Percentiles rank a stretch among this genome's conserved stretches.
Conservation (phyloP, 1,140 invertebrate species). For the Lordiphosa mommai region DNA sequence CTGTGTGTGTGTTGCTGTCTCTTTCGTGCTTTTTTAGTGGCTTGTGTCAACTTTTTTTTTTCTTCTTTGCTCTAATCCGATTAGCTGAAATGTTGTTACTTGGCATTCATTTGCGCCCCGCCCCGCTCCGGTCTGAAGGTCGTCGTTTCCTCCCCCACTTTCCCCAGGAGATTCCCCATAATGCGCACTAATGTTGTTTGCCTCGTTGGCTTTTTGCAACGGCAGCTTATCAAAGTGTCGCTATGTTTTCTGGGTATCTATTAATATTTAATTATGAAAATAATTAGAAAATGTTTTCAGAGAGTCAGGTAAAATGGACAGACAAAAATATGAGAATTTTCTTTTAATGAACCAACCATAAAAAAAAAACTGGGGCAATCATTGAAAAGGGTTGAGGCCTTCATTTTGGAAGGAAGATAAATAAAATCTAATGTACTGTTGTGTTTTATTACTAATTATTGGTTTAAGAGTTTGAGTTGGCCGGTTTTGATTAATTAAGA, state of each 20-base stretch:
- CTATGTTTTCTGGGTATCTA: conserved; percentile 26
- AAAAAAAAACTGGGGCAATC: too few species aligned
- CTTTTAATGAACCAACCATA: too few species aligned
- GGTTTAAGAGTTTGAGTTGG: too few species aligned
- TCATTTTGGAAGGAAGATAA: too few species aligned
- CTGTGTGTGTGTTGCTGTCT: neutral
- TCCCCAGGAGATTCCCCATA: conserved; percentile 49
- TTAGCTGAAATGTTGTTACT: conserved; percentile 56
- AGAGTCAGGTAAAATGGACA: conserved; percentile 7
- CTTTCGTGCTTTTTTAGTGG: neutral
- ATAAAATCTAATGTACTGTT: too few species aligned
- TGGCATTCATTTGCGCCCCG: conserved; percentile 40
- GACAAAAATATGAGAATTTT: neutral
- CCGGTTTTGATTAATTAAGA: too few species aligned
- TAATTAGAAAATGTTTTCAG: conserved; percentile 54
- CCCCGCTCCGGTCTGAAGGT: conserved; percentile 1
- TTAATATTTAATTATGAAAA: conserved; percentile 72
- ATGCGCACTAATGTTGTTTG: conserved; percentile 78
- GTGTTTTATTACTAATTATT: too few species aligned
- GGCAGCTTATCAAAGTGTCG: conserved; percentile 41
- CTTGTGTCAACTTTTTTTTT: conserved; percentile 52
- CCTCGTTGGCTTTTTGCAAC: conserved; percentile 7
- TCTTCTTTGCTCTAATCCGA: conserved; percentile 40
- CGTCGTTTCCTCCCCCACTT: neutral
- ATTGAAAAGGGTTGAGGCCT: too few species aligned